These are phyloP conservation scores for Apogon hyalosoma DNA, from an alignment of 2,797 vertebrate species.

Conservation along the genomic window DNA sequence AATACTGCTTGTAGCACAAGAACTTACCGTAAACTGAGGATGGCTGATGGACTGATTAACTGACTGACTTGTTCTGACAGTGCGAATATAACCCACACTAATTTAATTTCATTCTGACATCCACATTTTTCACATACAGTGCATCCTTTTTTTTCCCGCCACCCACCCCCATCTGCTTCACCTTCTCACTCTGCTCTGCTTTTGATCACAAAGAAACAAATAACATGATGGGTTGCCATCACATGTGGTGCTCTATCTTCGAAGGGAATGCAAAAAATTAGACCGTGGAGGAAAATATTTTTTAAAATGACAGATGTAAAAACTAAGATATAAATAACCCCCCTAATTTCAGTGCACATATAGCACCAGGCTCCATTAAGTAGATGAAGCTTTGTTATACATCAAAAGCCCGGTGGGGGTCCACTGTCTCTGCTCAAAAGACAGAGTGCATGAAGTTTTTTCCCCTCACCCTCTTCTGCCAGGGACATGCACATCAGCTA, in stretches of 20 bases:
- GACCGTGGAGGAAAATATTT: constrained; percentile 7
- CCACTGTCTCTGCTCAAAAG: constrained; percentile 28
- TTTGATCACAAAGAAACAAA: constrained; percentile 33
- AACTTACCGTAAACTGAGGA: constrained; percentile 36
- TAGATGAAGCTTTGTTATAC: constrained; percentile 28
- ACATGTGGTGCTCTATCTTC: constrained; percentile 23
- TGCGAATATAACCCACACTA: constrained; percentile 28
- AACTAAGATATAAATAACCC: constrained; percentile 13
- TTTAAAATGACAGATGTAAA: constrained; percentile 25
- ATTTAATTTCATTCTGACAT: constrained; percentile 40
- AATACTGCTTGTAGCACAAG: constrained; percentile 35
- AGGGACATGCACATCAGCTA: constrained; percentile 35
- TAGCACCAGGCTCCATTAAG: constrained; percentile 7
- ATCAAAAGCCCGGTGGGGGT: constrained; percentile 58
- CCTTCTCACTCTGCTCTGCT: neutral
- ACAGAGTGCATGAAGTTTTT: constrained; percentile 23
- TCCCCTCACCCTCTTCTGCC: constrained; percentile 27
- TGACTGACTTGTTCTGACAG: constrained; percentile 59
- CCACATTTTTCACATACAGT: constrained; percentile 33
- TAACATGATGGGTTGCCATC: constrained; percentile 25
- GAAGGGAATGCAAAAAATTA: constrained; percentile 11
- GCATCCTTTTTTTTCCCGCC: neutral
- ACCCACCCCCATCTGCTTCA: neutral
- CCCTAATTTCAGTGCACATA: neutral
- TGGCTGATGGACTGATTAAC: constrained; percentile 30